phyloP scores from a whole-genome alignment of 2,797 vertebrate species.

The Rousettus madagascariensis region DNA sequence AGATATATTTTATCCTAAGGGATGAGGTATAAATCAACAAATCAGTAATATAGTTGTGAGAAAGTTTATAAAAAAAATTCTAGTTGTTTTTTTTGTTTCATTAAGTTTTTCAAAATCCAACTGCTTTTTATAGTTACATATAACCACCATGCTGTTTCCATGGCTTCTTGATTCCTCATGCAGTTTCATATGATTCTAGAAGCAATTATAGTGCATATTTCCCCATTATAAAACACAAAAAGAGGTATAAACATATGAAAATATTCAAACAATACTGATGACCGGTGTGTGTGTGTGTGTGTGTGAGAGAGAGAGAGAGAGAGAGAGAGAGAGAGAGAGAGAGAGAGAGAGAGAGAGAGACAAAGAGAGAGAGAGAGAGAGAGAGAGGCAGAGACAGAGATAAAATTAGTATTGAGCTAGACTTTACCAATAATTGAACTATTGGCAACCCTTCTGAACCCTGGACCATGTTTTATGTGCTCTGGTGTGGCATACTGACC shows the following conservation, averaged over 20 bases:
- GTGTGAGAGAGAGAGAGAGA: not conserved
- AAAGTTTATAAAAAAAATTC: conserved; percentile 1
- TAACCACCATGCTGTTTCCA: conserved; percentile 6
- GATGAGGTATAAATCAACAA: not conserved
- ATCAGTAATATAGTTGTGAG: not conserved
- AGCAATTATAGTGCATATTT: not conserved
- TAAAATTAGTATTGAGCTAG: not conserved
- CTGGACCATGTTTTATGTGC: not conserved
- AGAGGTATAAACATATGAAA: not conserved
- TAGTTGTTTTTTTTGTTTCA: not conserved
- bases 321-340: no score
- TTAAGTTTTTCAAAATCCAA: conserved; percentile 47
- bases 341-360: no score
- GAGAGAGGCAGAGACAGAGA: no score
- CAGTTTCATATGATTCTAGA: conserved; percentile 6
- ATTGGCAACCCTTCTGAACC: not conserved
- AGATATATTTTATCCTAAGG: not conserved
- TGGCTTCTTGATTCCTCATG: conserved; percentile 29
- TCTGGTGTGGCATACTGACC: no score
- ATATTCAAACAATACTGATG: not conserved
- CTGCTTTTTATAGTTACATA: not conserved
- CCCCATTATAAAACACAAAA: not conserved
- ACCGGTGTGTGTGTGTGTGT: not conserved
- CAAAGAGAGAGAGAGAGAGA: not conserved
- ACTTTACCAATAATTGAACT: not conserved